Evolutionary conservation across 2,888 invertebrate species (phyloP), one percentile per base, ranked within the genome.

Genomic region (Hirtodrosophila alboralis): DNA sequence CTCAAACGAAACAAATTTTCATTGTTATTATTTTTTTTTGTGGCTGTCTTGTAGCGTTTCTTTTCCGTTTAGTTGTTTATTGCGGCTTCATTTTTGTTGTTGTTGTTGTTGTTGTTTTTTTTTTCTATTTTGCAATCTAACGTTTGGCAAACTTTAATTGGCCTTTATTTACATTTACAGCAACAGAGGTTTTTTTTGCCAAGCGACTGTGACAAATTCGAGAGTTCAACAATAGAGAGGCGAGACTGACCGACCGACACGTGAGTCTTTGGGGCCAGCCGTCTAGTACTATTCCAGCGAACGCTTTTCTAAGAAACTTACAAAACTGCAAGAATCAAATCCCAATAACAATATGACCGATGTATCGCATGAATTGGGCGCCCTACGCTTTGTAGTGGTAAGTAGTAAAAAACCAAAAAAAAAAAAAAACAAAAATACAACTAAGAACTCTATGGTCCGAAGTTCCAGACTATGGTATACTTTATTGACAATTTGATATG

Each of bases 301-400:
- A 8, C 53, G 52, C 66, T 65, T 41, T 51, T 49, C 33, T 30
- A 28, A 44, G 12, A 26, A 40, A 69, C 16, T 34, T 23, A 40
- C 33, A 64, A 63, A 72, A 48, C 64, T 62, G 60, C 67, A 64
- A 61, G 36, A 37, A 44, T 10, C 58, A 51, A 75, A 40, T 45
- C 52, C 60, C 45, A 64, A 43, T 44, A 72, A 41, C 38, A 83
- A 68, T 69, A 90, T 90, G 90, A 81, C 89, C 61, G 90, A 90
- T 77, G 90, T 90, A 65, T 90, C 90, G 57, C 90, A 90, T 76
- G 90, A 90, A 75, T 77, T 90, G 61, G 90, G 88, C 47, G 83
- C 91, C 34, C 70, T 90, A 56, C 88, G 90, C 48, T 90, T 87
- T 75, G 88, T 90, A 61, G 89, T 90, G 90, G 90, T 90, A 81